Evolutionary conservation across 2,113 vertebrate species (phyloP).

Genomic region (Gopherus evgoodei): DNA sequence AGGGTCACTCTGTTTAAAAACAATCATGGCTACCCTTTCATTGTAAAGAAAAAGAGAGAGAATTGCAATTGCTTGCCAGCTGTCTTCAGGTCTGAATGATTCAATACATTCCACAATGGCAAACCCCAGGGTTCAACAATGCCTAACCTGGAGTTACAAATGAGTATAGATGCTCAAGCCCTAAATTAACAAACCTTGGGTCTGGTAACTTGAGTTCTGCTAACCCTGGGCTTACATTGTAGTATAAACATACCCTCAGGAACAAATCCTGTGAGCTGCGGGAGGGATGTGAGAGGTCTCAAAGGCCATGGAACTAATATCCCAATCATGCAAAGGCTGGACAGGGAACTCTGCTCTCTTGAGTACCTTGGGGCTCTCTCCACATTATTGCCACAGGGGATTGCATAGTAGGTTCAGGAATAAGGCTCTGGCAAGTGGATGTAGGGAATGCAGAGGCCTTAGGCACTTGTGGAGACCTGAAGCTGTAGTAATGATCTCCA

Average conservation of each 20-base stretch:
- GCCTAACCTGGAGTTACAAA: fast-evolving
- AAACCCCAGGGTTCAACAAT: neutral
- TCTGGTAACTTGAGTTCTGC: neutral
- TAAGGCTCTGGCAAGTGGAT: neutral
- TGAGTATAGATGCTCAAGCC: neutral
- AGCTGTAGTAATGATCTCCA: fast-evolving
- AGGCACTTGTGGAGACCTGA: neutral
- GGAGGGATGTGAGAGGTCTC: neutral
- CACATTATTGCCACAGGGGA: neutral
- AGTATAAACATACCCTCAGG: neutral
- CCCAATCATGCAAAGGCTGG: neutral
- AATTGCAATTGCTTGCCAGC: neutral
- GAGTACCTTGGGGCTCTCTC: neutral
- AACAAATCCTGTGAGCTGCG: neutral
- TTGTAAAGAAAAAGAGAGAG: neutral
- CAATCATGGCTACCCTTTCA: neutral
- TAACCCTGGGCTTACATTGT: neutral
- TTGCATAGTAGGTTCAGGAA: neutral
- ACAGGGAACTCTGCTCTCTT: neutral
- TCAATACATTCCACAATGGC: fast-evolving
- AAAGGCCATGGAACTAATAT: neutral
- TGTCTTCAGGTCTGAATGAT: fast-evolving
- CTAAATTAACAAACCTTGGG: neutral
- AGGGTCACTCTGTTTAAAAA: neutral
- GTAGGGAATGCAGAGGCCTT: neutral